Base-by-base conservation (phyloP, 2,888 invertebrate species). In the Pyrochroa serraticornis region DNA sequence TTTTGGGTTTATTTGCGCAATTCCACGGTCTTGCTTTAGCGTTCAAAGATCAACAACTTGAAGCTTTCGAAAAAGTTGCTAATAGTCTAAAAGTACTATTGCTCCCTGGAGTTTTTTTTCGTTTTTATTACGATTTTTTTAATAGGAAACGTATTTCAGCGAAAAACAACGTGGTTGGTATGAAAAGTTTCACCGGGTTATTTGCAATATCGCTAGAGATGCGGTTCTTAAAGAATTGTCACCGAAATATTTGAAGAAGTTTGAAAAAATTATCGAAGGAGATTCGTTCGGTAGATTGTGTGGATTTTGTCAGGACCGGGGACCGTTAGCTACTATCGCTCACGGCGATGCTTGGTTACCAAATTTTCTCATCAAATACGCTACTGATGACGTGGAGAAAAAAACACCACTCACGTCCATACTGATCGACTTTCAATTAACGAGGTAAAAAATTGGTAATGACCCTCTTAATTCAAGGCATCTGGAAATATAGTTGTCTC, bases 281-380 rank as follows among this genome's bases (percentile, higher is more conserved):
- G 68, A 71, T 59, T 65, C 63, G 6, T 71, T 38, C 42, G 65
- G 64, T 61, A 55, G 43, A 47, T 31, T 64, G 6, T 63, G 66
- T 30, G 52, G 69, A 43, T 39, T 56, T 7, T 60, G 58, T 9
- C 31, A 43, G 12, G 52, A 51, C 5, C 45, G 39, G 3, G 60
- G 60, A 9, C 48, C 43, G 45, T 55, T 66, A 9, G 61, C 62
- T 1, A 86, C 87, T 0, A 83, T 90, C 30, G 85, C 83, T 0
- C 90, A 91, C 56, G 91, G 90, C 0, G 91, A 91, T 71, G 84
- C 85, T 35, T 91, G 91, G 91, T 83, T 86, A 0, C 88, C 88
- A n/a, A 91, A 91, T 72, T 90, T 90, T 65, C 73, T 91, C 0
- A 83, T 84, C 6, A 82, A 83, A 38, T 80, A 80, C 49, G 44